Conservation (phyloP, 2,113 vertebrate genomes). For the Melospiza georgiana region DNA sequence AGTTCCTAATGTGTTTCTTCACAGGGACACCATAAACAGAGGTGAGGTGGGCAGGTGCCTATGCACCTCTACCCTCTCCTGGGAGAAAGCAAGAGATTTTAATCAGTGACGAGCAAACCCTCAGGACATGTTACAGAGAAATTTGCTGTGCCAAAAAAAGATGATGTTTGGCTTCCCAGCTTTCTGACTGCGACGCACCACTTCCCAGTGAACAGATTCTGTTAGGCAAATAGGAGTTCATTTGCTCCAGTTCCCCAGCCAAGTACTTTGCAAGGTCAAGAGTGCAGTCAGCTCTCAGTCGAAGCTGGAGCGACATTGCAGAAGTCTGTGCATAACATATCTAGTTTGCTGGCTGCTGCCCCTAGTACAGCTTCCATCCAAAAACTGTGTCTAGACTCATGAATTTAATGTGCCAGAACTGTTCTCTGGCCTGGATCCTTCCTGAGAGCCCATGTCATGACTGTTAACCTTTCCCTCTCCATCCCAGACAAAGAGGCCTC, state of each 20-base stretch:
- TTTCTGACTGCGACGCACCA: fast-evolving
- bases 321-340: not conserved
- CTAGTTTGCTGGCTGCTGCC: not conserved
- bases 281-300: not conserved
- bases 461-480: not conserved
- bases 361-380: not conserved
- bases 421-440: not conserved
- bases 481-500: not conserved
- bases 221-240: not conserved
- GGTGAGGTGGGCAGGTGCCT: not conserved
- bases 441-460: not conserved
- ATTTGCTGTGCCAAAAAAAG: not conserved
- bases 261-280: not conserved
- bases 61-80: not conserved
- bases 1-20: not conserved
- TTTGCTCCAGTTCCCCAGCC: not conserved
- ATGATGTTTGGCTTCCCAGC: not conserved
- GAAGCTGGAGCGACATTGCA: not conserved
- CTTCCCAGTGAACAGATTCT: not conserved
- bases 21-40: not conserved
- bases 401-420: not conserved
- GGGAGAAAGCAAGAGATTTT: not conserved
- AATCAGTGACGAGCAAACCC: not conserved
- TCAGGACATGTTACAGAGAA: not conserved
- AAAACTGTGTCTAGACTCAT: not conserved